Conservation (phyloP, 2,888 invertebrate species). For the Tachina fera region DNA sequence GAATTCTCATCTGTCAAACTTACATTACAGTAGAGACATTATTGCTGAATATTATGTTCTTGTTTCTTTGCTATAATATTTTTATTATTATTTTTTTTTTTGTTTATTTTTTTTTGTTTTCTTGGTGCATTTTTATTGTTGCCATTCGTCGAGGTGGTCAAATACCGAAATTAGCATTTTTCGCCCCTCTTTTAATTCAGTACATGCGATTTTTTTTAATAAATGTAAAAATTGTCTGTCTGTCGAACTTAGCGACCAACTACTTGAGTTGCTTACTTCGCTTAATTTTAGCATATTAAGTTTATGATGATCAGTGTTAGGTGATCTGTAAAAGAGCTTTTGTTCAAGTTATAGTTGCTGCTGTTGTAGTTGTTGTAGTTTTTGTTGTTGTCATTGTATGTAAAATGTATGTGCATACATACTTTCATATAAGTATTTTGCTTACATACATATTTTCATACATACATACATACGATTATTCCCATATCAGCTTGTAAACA, state of each 20-base stretch:
- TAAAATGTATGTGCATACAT: too few species aligned
- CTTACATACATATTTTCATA: too few species aligned
- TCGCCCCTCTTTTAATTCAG: conserved; percentile 68
- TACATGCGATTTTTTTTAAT: conserved; percentile 35
- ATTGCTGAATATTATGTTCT: conserved; percentile 72
- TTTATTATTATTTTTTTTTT: conserved; percentile 69
- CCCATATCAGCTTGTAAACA: conserved; percentile 65
- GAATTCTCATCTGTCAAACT: conserved; percentile 66
- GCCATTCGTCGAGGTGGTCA: conserved; percentile 80
- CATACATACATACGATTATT: background rate
- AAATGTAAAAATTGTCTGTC: conserved; percentile 11
- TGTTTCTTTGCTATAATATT: background rate
- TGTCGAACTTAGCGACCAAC: conserved; percentile 22
- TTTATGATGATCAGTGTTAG: conserved; percentile 59
- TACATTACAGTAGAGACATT: conserved; percentile 72
- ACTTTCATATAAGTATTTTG: too few species aligned
- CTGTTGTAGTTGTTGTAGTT: conserved; percentile 17
- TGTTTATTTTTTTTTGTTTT: conserved; percentile 75
- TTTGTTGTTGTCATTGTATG: conserved; percentile 42
- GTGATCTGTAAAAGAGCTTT: conserved; percentile 58
- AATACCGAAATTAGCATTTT: conserved; percentile 81
- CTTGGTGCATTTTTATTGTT: conserved; percentile 72
- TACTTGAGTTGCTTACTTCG: conserved; percentile 32
- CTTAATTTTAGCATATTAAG: conserved; percentile 49
- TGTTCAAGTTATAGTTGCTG: conserved; percentile 33